phyloP scores from a whole-genome alignment of 2,113 vertebrate species.

The Pithys albifrons region DNA sequence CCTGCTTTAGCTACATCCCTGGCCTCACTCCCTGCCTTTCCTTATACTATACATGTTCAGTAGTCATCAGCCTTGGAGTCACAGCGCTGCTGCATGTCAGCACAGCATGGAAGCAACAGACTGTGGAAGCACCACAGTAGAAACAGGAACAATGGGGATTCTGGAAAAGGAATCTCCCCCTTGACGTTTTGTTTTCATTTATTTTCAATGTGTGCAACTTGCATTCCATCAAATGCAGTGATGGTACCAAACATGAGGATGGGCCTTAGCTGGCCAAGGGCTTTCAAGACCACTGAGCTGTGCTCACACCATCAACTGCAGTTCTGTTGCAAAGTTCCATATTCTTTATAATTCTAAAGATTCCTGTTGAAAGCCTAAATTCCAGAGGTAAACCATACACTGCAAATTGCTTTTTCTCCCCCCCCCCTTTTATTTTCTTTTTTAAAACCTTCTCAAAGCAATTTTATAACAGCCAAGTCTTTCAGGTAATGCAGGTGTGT shows the following conservation, averaged over 20 bases:
- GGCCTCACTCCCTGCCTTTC: not conserved
- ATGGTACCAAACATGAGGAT: not conserved
- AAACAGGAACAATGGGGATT: not conserved
- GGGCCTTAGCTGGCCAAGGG: not conserved
- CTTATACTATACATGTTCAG: not conserved
- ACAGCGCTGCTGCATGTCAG: not conserved
- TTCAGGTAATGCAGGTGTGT: constrained; percentile 29
- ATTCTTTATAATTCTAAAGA: not conserved
- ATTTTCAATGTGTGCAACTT: not conserved
- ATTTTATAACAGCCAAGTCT: constrained; percentile 49
- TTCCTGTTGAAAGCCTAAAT: not conserved
- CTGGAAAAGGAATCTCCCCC: not conserved
- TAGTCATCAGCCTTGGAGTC: not conserved
- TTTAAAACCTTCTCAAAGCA: not conserved
- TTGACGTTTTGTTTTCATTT: not conserved
- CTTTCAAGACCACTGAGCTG: not conserved
- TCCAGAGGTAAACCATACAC: not conserved
- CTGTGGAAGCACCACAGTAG: not conserved
- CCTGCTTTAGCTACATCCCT: not conserved
- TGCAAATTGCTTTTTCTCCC: not conserved
- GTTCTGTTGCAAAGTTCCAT: not conserved
- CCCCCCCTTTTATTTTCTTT: not conserved
- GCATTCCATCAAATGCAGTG: constrained; percentile 24
- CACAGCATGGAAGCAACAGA: not conserved
- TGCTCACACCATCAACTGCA: not conserved